Percentiles rank a stretch among this genome's conserved stretches.
Evolutionary conservation across 2,888 invertebrate species (phyloP).

Genomic region (Tenodera sinensis): DNA sequence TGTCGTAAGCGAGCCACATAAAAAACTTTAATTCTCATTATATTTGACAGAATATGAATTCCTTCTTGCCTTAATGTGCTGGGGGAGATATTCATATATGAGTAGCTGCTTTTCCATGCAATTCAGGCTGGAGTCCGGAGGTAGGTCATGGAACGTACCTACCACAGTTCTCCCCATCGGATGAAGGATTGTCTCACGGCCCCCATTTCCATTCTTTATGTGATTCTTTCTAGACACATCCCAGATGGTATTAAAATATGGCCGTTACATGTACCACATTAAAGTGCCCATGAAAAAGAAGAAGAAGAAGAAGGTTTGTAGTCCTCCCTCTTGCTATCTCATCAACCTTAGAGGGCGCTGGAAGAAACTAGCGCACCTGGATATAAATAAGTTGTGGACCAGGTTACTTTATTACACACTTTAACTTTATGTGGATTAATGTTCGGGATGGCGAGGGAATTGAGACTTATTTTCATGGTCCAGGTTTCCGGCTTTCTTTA

Average conservation of each 20-base stretch:
- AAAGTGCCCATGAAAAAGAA: neutral
- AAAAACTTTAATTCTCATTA: neutral
- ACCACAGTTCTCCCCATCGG: neutral
- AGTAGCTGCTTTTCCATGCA: neutral
- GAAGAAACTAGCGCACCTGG: neutral
- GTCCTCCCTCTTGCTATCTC: neutral
- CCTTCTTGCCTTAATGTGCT: neutral
- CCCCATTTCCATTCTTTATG: neutral
- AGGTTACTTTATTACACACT: neutral
- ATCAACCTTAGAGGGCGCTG: neutral
- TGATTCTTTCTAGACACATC: neutral
- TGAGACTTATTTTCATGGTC: neutral
- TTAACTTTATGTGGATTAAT: neutral
- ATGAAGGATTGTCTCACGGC: neutral
- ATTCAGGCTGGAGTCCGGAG: neutral
- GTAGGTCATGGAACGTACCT: neutral
- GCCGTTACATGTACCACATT: neutral
- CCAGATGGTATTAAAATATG: neutral
- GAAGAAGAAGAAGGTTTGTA: neutral
- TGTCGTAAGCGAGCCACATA: too few relatives aligned
- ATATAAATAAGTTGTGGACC: neutral
- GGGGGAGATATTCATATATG: too few relatives aligned
- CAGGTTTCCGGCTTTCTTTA: neutral
- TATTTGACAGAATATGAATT: neutral
- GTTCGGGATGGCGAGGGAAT: neutral